Base-by-base conservation (phyloP, 2,797 vertebrate genomes). In the Huso huso region DNA sequence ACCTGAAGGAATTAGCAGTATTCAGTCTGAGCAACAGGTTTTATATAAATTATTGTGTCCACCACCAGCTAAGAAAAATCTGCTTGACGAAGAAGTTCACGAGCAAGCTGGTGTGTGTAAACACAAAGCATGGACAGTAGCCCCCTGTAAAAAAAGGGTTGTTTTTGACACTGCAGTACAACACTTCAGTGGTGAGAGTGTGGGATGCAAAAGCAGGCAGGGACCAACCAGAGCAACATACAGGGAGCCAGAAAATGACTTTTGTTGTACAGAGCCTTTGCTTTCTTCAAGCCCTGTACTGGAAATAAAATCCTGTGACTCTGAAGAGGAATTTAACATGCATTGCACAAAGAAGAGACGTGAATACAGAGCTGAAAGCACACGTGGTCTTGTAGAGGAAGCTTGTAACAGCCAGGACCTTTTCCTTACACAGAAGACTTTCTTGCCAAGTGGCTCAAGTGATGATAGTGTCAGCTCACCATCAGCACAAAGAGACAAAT, bases 371-470 rank as follows among this genome's bases (percentile, higher is more conserved):
- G 6, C 61, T 1, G 61, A 72, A 0, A 74, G 79, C 49, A 84
- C 79, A 10, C 83, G 82, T 49, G 61, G 65, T 6, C 12, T 65
- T 51, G 70, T 70, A 52, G 71, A 66, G 4, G 85, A 90, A 1
- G 80, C 86, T 2, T 12, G 78, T 0, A 79, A 84, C 79, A 92
- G 90, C 71, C 88, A 92, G 73, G 90, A 92, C 66, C 78, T 92
- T 51, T 92, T 92, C 10, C 90, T 92, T 68, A 92, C 89, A 7
- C 90, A 91, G 75, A 91, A 88, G 73, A 84, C 50, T 0, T 90
- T 88, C 75, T 73, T 76, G 48, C 57, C 77, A 4, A 70, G 83
- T 1, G 10, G 75, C 0, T 88, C 82, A 52, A 78, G 84, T 2
- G 68, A 65, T 0, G 82, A 82, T 11, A 57, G 10, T 72, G 68